phyloP scores from a whole-genome alignment of 2,113 vertebrate genomes.

The Otocyon megalotis region DNA sequence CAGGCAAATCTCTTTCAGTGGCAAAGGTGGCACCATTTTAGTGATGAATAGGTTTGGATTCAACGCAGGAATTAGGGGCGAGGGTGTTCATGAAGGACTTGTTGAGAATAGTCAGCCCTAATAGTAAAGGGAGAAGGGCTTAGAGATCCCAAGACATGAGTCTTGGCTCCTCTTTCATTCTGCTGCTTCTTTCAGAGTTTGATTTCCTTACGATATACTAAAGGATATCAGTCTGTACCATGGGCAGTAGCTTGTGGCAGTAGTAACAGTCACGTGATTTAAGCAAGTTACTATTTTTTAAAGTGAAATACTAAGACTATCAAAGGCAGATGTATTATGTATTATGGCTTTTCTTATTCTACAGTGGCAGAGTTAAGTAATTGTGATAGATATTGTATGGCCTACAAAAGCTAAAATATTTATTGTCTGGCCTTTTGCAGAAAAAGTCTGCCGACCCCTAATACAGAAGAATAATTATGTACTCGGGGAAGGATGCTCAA shows the following conservation, averaged over 20 bases:
- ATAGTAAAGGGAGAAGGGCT: background rate
- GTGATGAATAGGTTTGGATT: background rate
- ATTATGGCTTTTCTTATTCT: background rate
- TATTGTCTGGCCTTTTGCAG: background rate
- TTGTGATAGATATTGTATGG: background rate
- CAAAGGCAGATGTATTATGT: background rate
- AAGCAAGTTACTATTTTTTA: slow-evolving; percentile 21
- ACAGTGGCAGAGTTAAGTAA: background rate
- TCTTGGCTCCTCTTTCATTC: background rate
- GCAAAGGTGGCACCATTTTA: background rate
- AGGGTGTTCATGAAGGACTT: background rate
- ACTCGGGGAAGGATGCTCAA: background rate
- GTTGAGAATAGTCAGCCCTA: background rate
- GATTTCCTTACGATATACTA: background rate
- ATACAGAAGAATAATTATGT: slow-evolving; percentile 12
- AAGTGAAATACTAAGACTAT: background rate
- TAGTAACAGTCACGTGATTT: background rate
- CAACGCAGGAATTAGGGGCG: background rate
- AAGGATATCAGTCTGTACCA: background rate
- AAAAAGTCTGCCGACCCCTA: background rate
- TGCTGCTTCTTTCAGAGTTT: background rate
- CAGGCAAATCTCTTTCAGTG: background rate
- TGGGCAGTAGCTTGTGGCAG: background rate
- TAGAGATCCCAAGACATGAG: background rate
- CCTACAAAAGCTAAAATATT: slow-evolving; percentile 27